Base-by-base conservation (phyloP, 1,140 invertebrate species). In the Pygmarrhopalites habei region DNA sequence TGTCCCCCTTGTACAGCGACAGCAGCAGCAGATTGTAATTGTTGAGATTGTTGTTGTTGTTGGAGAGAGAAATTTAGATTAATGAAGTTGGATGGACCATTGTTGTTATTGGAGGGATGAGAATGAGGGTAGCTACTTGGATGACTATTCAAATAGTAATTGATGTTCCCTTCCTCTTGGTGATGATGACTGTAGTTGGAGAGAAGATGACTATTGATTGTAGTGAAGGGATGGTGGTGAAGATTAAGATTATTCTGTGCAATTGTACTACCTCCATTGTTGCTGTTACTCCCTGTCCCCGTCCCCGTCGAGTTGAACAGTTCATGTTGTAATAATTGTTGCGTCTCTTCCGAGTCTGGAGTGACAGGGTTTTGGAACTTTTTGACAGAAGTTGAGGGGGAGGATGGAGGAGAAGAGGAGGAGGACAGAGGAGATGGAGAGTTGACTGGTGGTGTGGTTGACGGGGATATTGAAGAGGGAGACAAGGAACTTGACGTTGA, bases 371-470 rank as follows among this genome's bases (percentile, higher is more conserved):
- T 25, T 21, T 29, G 51, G 47, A 58, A 17, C 10, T n/a, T n/a
- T 52, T 62, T 66, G 64, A 66, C 64, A 66, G 51, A 46, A 66
- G 64, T 66, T 52, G 60, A 57, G 44, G 63, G 25, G 52, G 49
- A 32, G 53, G 52, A 29, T 29, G 46, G 41, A 49, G 51, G 12
- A 61, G 59, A 58, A 58, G 7, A 7, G 58, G 30, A 59, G 14
- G 15, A 14, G 7, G 5, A 10, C n/a, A 19, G 44, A 14, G 52
- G 62, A 60, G n/a, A 23, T 53, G 2, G 60, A 55, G 10, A 7
- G 15, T 35, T 5, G 32, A 5, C 15, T 35, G 32, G 15, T 15
- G 60, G 41, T 12, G 51, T 30, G 3, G 15, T 46, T 5, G 44
- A 46, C n/a, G n/a, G 5, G 10, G 52, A 47, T 53, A 29, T 56